Conservation (phyloP, 2,888 invertebrate genomes). For the Nesidiocoris tenuis region DNA sequence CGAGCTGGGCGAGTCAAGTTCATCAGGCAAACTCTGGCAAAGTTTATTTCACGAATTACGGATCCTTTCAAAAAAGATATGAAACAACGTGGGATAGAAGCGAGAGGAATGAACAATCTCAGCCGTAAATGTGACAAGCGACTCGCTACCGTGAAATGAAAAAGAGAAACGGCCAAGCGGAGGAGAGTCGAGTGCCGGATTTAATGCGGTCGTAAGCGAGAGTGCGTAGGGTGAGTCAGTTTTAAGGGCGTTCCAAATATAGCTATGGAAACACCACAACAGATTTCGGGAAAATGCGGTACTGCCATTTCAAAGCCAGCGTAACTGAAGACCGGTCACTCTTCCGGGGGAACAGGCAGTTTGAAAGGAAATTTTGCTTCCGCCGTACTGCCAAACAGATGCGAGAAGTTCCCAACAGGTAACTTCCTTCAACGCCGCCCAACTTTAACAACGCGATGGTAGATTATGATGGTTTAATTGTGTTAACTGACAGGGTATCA, state of each 20-base stretch:
- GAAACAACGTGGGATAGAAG: not conserved
- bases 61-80: not conserved
- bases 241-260: not conserved
- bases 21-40: not conserved
- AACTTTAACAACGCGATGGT: too few relatives aligned
- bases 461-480: too few relatives aligned
- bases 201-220: not conserved
- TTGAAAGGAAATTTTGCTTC: too few relatives aligned
- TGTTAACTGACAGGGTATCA: too few relatives aligned
- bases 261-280: too few relatives aligned
- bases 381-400: too few relatives aligned
- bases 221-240: not conserved
- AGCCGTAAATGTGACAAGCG: not conserved
- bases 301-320: too few relatives aligned
- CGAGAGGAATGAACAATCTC: not conserved
- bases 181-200: not conserved
- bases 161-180: not conserved
- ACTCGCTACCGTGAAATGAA: not conserved
- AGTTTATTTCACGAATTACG: not conserved
- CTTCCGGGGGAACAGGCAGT: too few relatives aligned
- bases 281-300: too few relatives aligned
- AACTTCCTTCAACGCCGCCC: too few relatives aligned
- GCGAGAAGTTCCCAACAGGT: too few relatives aligned
- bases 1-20: not conserved
- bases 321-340: too few relatives aligned